phyloP scores from a whole-genome alignment of 2,797 vertebrate genomes.

The Halcyon badia region DNA sequence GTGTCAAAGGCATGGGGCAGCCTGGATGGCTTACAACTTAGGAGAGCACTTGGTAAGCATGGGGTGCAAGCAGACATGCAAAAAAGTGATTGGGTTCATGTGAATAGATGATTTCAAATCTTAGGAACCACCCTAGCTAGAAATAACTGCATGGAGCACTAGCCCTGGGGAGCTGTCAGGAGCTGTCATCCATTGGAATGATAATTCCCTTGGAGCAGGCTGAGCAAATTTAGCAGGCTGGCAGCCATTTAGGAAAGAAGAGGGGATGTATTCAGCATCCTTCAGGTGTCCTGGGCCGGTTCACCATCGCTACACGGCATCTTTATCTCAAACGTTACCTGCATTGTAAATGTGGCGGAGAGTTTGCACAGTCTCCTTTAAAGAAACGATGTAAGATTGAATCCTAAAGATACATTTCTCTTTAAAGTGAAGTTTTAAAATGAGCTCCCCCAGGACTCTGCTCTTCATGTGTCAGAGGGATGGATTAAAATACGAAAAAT shows the following conservation, averaged over 20 bases:
- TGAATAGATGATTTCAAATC: not conserved
- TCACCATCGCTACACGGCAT: not conserved
- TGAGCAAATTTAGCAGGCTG: not conserved
- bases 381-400: not conserved
- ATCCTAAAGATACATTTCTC: conserved; percentile 12
- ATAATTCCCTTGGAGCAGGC: conserved; percentile 7
- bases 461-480: conserved; percentile 41
- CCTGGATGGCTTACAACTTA: not conserved
- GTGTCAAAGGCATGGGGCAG: not conserved
- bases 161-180: conserved; percentile 51
- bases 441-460: conserved; percentile 61
- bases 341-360: not conserved
- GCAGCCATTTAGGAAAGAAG: not conserved
- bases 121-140: not conserved
- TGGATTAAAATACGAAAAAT: conserved; percentile 68
- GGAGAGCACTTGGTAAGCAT: not conserved
- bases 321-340: not conserved
- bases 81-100: not conserved
- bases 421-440: conserved; percentile 43
- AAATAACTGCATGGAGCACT: not conserved
- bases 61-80: not conserved
- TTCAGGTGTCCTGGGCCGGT: not conserved
- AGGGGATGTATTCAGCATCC: not conserved
- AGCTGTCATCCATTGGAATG: conserved; percentile 16
- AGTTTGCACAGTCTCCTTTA: conserved; percentile 49